Conservation (phyloP, 2,888 invertebrate species). For the Adelphocoris suturalis region DNA sequence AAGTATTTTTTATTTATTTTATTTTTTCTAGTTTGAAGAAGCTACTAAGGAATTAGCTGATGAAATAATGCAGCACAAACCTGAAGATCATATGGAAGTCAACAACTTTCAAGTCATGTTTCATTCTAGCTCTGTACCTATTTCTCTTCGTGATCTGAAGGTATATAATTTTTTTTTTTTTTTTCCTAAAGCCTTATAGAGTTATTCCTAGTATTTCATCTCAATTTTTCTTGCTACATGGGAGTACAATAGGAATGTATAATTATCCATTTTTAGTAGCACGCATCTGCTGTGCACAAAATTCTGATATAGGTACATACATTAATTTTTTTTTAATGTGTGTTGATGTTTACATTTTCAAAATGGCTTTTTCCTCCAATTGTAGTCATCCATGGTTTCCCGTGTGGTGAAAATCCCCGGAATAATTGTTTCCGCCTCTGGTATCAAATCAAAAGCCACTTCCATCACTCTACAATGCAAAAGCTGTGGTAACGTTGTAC, state of each 20-base stretch:
- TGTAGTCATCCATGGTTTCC: slow-evolving; percentile 94
- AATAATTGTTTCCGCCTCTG: slow-evolving; percentile 95
- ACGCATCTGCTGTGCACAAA: no score
- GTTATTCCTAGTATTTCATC: no score
- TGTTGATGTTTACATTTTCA: no score
- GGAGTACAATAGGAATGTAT: no score
- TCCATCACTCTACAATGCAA: slow-evolving; percentile 97
- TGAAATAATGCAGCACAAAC: slow-evolving; percentile 95
- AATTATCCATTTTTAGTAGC: no score
- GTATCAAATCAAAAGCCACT: slow-evolving; percentile 97
- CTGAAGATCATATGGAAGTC: slow-evolving; percentile 92
- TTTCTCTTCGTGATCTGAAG: slow-evolving; percentile 91
- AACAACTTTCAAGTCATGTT: slow-evolving; percentile 96
- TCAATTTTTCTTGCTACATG: no score
- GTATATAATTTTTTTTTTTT: slow-evolving; percentile 79
- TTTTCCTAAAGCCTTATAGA: no score
- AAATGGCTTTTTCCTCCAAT: no score
- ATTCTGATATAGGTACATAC: no score
- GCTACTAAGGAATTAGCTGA: slow-evolving; percentile 97
- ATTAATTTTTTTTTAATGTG: no score
- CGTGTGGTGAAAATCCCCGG: slow-evolving; percentile 96
- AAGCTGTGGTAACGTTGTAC: slow-evolving; percentile 92
- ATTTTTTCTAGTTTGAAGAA: slow-evolving; percentile 86
- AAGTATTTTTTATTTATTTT: no score
- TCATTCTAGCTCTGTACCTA: slow-evolving; percentile 90